These are phyloP conservation scores for Alca torda DNA, from an alignment of 2,797 vertebrate species.

Conservation along the genomic window DNA sequence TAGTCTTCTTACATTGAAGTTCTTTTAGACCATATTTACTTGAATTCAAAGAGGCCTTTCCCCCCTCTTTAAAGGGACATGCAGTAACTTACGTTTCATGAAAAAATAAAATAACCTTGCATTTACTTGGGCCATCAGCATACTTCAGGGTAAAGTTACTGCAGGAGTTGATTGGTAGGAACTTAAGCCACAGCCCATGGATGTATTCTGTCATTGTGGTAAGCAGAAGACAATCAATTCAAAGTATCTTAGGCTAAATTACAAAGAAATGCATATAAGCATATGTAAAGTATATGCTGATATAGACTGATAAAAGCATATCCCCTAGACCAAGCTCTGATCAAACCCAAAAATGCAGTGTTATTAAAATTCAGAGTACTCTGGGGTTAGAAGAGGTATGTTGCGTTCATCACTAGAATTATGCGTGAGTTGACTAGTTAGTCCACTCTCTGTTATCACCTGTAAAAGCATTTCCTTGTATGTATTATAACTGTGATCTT, in stretches of 20 bases:
- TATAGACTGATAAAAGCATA: neutral
- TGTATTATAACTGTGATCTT: neutral
- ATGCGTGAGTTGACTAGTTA: neutral
- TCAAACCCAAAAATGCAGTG: neutral
- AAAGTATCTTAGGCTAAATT: neutral
- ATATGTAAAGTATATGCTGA: neutral
- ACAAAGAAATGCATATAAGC: neutral
- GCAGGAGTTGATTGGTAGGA: neutral
- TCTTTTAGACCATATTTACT: neutral
- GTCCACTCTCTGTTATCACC: neutral
- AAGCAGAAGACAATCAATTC: neutral
- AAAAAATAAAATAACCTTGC: neutral
- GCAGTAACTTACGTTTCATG: neutral
- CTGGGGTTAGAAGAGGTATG: neutral
- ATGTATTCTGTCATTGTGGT: neutral
- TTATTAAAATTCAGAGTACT: neutral
- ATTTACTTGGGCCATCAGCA: neutral
- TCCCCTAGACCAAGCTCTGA: neutral
- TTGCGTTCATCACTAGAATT: neutral
- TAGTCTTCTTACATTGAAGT: neutral
- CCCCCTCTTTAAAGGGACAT: neutral
- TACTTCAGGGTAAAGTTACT: neutral
- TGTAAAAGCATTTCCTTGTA: neutral
- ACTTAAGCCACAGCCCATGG: neutral
- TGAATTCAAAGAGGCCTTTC: neutral